Percentiles rank a stretch among this genome's conserved stretches.
These are phyloP conservation scores for Gymnocephalus cernua DNA, from an alignment of 2,113 vertebrate genomes.

Conservation along the genomic window DNA sequence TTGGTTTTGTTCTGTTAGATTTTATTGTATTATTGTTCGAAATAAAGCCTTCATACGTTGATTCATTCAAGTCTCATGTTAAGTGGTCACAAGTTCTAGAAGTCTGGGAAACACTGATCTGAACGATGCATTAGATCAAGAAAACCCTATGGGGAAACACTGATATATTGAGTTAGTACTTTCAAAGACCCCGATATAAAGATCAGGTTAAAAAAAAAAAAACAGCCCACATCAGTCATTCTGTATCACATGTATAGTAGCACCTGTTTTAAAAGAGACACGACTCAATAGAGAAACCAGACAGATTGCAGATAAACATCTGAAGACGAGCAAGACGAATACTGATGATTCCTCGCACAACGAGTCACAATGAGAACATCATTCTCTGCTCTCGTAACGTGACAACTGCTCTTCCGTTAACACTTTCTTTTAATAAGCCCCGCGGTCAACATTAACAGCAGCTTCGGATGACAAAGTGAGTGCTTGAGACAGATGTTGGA, in stretches of 20 bases:
- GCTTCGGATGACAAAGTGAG: slow-evolving; percentile 55
- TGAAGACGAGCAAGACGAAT: neutral
- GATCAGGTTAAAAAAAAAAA: neutral
- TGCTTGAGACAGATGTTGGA: slow-evolving; percentile 49
- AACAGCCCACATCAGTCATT: neutral
- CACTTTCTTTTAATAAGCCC: slow-evolving; percentile 61
- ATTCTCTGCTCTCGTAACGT: slow-evolving; percentile 9
- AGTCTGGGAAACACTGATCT: neutral
- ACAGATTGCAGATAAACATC: slow-evolving; percentile 1
- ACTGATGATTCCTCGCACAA: neutral
- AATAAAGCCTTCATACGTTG: too few relatives aligned
- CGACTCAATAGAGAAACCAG: slow-evolving; percentile 11
- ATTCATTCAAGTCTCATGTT: too few relatives aligned
- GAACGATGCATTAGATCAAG: neutral
- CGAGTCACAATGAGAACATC: slow-evolving; percentile 33
- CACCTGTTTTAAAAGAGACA: slow-evolving; percentile 29
- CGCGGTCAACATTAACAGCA: slow-evolving; percentile 39
- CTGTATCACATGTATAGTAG: neutral
- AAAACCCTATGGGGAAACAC: neutral
- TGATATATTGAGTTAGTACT: neutral
- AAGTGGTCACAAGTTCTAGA: too few relatives aligned
- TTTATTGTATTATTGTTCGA: too few relatives aligned
- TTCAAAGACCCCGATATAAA: neutral
- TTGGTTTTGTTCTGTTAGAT: too few relatives aligned
- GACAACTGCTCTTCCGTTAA: slow-evolving; percentile 56